Evolutionary conservation across 2,888 invertebrate genomes (phyloP).

Genomic region (Dione juno): DNA sequence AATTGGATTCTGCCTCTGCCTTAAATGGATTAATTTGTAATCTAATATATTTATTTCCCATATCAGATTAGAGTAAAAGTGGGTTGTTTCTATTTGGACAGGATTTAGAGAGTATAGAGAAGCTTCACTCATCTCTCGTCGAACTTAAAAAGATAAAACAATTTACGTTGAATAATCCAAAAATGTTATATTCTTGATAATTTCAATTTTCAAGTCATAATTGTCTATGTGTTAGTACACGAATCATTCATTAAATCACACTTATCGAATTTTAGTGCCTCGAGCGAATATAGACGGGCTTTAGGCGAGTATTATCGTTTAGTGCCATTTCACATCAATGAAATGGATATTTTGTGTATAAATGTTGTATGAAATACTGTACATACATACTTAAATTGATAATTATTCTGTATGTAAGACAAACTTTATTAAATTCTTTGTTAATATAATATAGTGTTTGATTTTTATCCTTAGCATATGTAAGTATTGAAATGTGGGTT

Average conservation of each 20-base stretch:
- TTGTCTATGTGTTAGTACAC: neutral
- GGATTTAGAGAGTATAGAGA: too few species aligned
- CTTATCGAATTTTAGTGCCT: conserved; percentile 31
- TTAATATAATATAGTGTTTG: conserved; percentile 62
- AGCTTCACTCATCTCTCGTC: too few species aligned
- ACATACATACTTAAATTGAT: conserved; percentile 60
- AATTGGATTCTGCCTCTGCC: too few species aligned
- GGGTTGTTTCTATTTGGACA: neutral
- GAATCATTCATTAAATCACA: neutral
- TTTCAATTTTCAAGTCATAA: neutral
- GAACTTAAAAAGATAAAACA: neutral
- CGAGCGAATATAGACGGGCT: conserved; percentile 16
- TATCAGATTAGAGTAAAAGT: neutral
- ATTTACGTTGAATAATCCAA: neutral
- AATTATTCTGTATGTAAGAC: conserved; percentile 66
- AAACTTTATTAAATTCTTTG: conserved; percentile 80
- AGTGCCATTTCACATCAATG: conserved; percentile 29
- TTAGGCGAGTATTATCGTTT: conserved; percentile 25
- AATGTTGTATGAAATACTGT: conserved; percentile 61
- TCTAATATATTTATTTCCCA: neutral
- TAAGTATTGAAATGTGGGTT: too few species aligned
- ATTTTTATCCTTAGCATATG: conserved; percentile 38
- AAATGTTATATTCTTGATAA: too few species aligned
- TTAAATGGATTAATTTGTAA: too few species aligned
- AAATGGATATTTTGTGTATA: conserved; percentile 39